Percentiles rank a stretch among this genome's conserved stretches.
phyloP scores from a whole-genome alignment of 2,888 invertebrate species.

The Ophion slaviceki region DNA sequence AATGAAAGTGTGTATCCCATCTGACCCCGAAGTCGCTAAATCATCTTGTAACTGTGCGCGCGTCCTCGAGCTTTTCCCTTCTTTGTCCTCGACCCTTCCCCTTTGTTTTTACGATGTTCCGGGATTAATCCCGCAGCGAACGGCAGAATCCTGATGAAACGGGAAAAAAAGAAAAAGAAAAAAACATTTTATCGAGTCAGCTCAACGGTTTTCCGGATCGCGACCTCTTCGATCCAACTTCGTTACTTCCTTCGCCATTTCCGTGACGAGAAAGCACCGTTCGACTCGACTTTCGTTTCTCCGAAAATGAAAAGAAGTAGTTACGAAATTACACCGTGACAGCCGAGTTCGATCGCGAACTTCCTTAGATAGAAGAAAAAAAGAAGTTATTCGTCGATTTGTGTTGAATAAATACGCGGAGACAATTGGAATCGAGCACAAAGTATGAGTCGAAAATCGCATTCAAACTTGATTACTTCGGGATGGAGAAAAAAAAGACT shows the following conservation, averaged over 20 bases:
- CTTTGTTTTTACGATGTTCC: neutral
- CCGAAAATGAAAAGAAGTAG: no score
- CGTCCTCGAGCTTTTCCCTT: neutral
- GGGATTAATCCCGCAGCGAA: conserved; percentile 2
- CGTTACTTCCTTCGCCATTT: neutral
- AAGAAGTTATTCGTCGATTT: no score
- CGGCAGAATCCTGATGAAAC: conserved; percentile 10
- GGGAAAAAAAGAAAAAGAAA: neutral
- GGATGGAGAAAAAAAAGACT: no score
- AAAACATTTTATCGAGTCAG: conserved; percentile 26
- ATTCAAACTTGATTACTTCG: no score
- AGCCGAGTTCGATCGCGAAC: no score
- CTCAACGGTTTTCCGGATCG: conserved; percentile 20
- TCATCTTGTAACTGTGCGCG: conserved; percentile 1
- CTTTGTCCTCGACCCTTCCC: conserved; percentile 10
- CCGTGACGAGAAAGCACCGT: neutral
- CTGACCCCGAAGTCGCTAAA: neutral
- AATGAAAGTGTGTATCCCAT: conserved; percentile 4
- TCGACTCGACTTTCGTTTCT: neutral
- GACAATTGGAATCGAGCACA: neutral
- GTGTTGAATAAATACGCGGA: neutral
- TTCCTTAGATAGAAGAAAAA: no score
- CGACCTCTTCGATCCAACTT: neutral
- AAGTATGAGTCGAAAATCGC: neutral
- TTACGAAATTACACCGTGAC: no score